phyloP scores from a whole-genome alignment of 2,797 vertebrate species.

The Acipenser oxyrinchus region DNA sequence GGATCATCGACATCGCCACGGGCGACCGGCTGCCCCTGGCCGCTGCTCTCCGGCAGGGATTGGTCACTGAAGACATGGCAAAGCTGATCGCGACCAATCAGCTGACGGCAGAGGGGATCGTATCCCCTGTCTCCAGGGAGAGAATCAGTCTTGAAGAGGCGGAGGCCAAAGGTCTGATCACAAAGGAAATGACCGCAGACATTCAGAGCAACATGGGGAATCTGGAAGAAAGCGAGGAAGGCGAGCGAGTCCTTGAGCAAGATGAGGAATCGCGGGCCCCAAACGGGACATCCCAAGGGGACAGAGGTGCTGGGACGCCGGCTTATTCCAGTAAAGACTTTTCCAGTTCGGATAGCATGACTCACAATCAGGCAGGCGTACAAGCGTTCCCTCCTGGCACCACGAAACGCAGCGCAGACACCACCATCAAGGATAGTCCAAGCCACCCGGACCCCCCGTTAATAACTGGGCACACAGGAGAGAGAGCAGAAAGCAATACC shows the following conservation, averaged over 20 bases:
- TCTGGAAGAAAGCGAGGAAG: constrained; percentile 24
- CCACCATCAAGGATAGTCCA: too few relatives aligned
- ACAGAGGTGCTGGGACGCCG: too few relatives aligned
- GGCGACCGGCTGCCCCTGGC: constrained; percentile 61
- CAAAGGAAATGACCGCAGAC: constrained; percentile 48
- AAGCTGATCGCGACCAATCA: constrained; percentile 65
- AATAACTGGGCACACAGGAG: too few relatives aligned
- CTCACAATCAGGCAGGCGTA: too few relatives aligned
- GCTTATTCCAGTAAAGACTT: too few relatives aligned
- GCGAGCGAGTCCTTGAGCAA: not conserved
- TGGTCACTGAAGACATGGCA: constrained; percentile 64
- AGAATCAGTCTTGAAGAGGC: constrained; percentile 56
- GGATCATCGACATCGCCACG: constrained; percentile 65
- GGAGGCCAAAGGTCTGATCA: constrained; percentile 53
- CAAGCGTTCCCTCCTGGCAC: too few relatives aligned
- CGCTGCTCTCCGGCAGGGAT: constrained; percentile 59
- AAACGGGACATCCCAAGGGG: too few relatives aligned
- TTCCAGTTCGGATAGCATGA: too few relatives aligned
- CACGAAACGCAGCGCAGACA: too few relatives aligned
- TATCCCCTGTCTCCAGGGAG: constrained; percentile 52
- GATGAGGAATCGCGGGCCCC: too few relatives aligned
- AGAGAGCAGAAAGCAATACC: too few relatives aligned
- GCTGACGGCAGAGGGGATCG: constrained; percentile 61
- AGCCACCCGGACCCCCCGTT: too few relatives aligned
- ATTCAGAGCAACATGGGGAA: constrained; percentile 39